Percentiles rank a stretch among this genome's conserved stretches.
Conservation (phyloP, 2,113 vertebrate genomes). For the Larimichthys polyactis region DNA sequence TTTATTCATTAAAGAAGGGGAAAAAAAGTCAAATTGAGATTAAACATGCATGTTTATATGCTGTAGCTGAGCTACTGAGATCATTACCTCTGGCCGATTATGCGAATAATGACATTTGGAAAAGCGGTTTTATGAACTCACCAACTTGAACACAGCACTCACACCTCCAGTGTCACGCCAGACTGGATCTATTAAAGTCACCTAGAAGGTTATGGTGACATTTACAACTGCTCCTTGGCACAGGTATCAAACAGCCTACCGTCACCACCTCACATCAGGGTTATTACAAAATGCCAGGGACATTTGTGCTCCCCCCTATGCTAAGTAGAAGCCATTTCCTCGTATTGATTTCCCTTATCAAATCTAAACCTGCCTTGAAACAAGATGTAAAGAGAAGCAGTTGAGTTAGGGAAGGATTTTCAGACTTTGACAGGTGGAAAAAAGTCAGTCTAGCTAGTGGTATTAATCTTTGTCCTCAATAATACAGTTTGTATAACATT, state of each 20-base stretch:
- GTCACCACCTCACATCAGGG: not conserved
- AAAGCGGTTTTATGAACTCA: not conserved
- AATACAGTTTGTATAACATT: no score
- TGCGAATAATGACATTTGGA: not conserved
- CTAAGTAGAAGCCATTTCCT: not conserved
- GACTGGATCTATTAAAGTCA: not conserved
- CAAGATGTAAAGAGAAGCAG: not conserved
- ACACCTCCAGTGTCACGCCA: not conserved
- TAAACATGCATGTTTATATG: not conserved
- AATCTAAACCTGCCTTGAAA: not conserved
- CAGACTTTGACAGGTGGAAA: not conserved
- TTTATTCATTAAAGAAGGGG: not conserved
- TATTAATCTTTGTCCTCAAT: no score
- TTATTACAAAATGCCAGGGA: not conserved
- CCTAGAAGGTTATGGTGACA: slow-evolving; percentile 6
- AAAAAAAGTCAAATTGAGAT: not conserved
- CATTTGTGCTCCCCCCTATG: not conserved
- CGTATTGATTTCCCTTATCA: slow-evolving; percentile 19
- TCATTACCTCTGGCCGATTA: not conserved
- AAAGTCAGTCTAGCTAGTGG: not conserved
- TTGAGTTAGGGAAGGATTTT: not conserved
- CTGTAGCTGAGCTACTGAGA: not conserved
- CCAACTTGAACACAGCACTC: not conserved
- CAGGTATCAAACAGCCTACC: not conserved
- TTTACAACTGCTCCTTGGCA: not conserved